Conservation (phyloP, 2,113 vertebrate genomes). For the Speoplatyrhinus poulsoni region DNA sequence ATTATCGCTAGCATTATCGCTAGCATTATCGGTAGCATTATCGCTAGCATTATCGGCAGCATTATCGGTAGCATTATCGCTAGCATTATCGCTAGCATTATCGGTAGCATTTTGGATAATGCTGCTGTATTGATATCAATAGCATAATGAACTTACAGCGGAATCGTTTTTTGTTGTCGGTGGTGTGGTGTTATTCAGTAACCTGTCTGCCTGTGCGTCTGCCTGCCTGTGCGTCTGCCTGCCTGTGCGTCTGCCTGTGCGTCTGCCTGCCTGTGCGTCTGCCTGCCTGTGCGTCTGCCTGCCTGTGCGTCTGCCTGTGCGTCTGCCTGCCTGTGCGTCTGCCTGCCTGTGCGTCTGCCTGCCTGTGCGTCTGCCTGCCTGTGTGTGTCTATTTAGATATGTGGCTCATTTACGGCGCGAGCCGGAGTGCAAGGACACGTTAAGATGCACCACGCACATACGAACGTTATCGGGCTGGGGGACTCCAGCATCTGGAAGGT, state of each 20-base stretch:
- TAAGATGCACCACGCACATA: slow-evolving; percentile 90
- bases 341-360: slow-evolving; percentile 1
- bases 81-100: no score
- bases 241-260: slow-evolving; percentile 17
- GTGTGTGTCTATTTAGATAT: slow-evolving; percentile 76
- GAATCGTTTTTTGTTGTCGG: not conserved
- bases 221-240: slow-evolving; percentile 9
- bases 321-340: slow-evolving; percentile 22
- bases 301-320: slow-evolving; percentile 7
- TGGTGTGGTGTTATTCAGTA: no score
- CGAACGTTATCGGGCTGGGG: slow-evolving; percentile 87
- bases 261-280: slow-evolving; percentile 4
- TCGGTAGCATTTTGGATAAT: no score
- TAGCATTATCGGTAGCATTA: no score
- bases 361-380: slow-evolving; percentile 12
- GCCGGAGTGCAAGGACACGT: slow-evolving; percentile 81
- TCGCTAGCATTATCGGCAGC: no score
- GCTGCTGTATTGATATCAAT: no score
- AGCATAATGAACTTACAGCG: no score
- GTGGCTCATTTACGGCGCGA: slow-evolving; percentile 82
- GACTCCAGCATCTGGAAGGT: slow-evolving; percentile 92
- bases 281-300: slow-evolving; percentile 25
- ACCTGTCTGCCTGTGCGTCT: not conserved
- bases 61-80: no score
- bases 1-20: no score